phyloP scores from a whole-genome alignment of 2,113 vertebrate species.

The Gavia stellata region DNA sequence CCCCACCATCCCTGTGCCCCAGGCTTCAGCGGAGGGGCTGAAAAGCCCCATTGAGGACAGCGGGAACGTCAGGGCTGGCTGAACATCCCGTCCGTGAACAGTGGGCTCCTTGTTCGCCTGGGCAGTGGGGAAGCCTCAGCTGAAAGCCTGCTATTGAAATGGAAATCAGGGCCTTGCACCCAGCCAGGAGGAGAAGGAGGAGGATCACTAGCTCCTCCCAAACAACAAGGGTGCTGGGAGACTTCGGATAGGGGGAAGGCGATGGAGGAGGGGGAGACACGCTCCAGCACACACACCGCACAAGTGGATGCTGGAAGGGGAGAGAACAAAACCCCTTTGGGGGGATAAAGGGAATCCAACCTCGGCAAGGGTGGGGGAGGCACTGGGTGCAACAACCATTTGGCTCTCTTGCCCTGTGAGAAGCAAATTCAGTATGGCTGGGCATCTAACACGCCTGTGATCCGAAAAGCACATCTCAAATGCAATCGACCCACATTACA shows the following conservation, averaged over 20 bases:
- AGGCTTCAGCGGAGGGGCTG: neutral
- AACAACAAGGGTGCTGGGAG: conserved; percentile 13
- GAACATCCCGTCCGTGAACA: conserved; percentile 72
- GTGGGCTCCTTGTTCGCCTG: conserved; percentile 71
- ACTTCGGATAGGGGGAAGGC: neutral
- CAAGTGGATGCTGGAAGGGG: neutral
- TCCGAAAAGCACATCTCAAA: neutral
- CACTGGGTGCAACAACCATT: fast-evolving
- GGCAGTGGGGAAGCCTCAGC: conserved; percentile 62
- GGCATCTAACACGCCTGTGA: fast-evolving
- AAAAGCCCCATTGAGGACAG: conserved; percentile 72
- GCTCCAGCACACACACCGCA: neutral
- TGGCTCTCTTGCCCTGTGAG: fast-evolving
- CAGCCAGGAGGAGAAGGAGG: conserved; percentile 51
- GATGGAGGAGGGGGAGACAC: neutral
- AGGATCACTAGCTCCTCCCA: neutral
- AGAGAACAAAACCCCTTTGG: neutral
- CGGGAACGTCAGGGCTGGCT: conserved; percentile 68
- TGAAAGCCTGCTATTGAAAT: conserved; percentile 76
- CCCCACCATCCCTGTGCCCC: conserved; percentile 17
- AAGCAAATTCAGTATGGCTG: neutral
- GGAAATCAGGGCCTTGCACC: conserved; percentile 72
- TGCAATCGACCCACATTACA: neutral
- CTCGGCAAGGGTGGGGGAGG: neutral
- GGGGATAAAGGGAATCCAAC: neutral